Percentiles rank a stretch among this genome's conserved stretches.
Conservation (phyloP, 1,140 invertebrate genomes). For the Orussus abietinus region DNA sequence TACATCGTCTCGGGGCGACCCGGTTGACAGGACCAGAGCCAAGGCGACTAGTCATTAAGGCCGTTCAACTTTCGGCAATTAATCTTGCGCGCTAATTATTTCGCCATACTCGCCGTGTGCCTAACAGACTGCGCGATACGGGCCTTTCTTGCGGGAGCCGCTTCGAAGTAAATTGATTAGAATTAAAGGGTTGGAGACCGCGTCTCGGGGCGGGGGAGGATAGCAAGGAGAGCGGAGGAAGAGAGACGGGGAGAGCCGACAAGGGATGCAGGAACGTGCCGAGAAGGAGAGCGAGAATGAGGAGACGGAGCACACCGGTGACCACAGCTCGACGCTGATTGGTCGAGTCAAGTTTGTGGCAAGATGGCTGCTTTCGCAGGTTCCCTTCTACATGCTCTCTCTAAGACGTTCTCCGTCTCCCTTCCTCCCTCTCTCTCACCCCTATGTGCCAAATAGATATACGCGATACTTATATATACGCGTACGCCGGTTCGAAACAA, state of each 20-base stretch:
- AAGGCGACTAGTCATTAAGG: slow-evolving; percentile 30
- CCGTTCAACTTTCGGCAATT: slow-evolving; percentile 36
- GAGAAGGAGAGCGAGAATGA: slow-evolving; percentile 23
- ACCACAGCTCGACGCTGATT: slow-evolving; percentile 55
- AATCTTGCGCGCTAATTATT: slow-evolving; percentile 48
- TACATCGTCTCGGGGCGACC: too few species aligned
- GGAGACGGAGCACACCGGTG: slow-evolving; percentile 41
- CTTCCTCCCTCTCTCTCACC: slow-evolving; percentile 17
- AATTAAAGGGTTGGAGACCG: slow-evolving; percentile 52
- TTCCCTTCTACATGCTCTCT: slow-evolving; percentile 14
- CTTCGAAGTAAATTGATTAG: slow-evolving; percentile 53
- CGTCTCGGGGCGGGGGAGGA: slow-evolving; percentile 23
- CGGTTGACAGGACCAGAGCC: too few species aligned
- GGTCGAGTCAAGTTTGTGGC: slow-evolving; percentile 55
- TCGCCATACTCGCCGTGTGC: slow-evolving; percentile 34
- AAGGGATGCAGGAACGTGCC: slow-evolving; percentile 19
- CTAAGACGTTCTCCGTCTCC: slow-evolving; percentile 24
- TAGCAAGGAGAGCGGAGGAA: slow-evolving; percentile 19
- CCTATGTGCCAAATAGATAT: slow-evolving; percentile 27
- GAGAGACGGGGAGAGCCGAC: slow-evolving; percentile 16
- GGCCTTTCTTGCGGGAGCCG: slow-evolving; percentile 21
- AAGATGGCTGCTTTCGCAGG: slow-evolving; percentile 49
- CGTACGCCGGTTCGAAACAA: slow-evolving; percentile 48
- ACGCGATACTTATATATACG: too few species aligned
- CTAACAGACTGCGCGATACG: too few species aligned